Evolutionary conservation across 2,888 invertebrate species (phyloP).

Genomic region (Macrostomum cliftonense): DNA sequence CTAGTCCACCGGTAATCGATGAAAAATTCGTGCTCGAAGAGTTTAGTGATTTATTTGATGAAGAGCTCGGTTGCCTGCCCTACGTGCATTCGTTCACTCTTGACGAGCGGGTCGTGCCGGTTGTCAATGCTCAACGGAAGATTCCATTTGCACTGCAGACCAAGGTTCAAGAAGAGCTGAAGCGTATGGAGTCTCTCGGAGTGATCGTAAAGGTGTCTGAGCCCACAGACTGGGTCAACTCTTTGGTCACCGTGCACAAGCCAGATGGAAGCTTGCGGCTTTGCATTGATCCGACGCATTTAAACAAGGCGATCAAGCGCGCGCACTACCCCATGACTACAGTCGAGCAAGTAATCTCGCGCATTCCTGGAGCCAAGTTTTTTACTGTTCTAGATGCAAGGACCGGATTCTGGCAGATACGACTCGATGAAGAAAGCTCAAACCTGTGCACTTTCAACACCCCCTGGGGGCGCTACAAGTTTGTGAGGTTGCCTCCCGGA

Average conservation of each 20-base stretch:
- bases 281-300: conserved; percentile 11
- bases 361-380: conserved; percentile 11
- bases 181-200: conserved; percentile 9
- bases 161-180: conserved; percentile 6
- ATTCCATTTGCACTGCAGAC: conserved; percentile 7
- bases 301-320: conserved; percentile 12
- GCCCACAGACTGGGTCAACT: conserved; percentile 15
- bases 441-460: conserved; percentile 15
- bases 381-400: conserved; percentile 14
- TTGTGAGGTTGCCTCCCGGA: conserved; percentile 15
- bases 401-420: conserved; percentile 15
- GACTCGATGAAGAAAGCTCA: conserved; percentile 12
- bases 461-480: conserved; percentile 13
- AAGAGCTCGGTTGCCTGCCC: too few relatives aligned
- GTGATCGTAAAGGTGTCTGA: conserved; percentile 11
- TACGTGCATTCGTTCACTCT: neutral
- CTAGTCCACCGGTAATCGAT: too few relatives aligned
- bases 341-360: conserved; percentile 6
- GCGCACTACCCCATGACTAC: conserved; percentile 12
- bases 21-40: too few relatives aligned
- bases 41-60: too few relatives aligned
- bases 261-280: conserved; percentile 11
- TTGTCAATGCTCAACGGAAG: conserved; percentile 8
- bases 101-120: neutral
- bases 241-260: conserved; percentile 13